These are phyloP conservation scores for Pachydiplax longipennis DNA, from an alignment of 2,888 invertebrate species.

Conservation along the genomic window DNA sequence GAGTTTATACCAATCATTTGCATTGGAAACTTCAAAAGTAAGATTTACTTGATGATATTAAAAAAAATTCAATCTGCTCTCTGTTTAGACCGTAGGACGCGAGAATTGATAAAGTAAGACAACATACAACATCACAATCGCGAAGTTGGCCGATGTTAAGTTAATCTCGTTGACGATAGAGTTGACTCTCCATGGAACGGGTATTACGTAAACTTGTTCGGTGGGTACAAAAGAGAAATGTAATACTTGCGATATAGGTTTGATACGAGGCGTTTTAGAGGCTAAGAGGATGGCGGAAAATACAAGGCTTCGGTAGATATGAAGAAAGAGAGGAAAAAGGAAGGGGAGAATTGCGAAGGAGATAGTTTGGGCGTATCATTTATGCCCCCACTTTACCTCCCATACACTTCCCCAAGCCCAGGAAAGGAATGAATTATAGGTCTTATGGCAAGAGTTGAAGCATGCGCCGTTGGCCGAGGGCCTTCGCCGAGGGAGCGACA, in stretches of 20 bases:
- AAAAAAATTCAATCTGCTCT: too few relatives aligned
- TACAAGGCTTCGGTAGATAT: not conserved
- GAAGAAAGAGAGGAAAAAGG: not conserved
- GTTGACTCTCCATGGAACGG: too few relatives aligned
- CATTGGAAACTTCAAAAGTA: too few relatives aligned
- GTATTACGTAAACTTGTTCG: too few relatives aligned
- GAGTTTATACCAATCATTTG: too few relatives aligned
- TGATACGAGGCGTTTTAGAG: not conserved
- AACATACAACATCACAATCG: too few relatives aligned
- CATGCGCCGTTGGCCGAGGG: conserved; percentile 30
- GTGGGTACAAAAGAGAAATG: not conserved
- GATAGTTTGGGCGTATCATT: conserved; percentile 25
- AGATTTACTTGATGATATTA: too few relatives aligned
- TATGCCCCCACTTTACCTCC: conserved; percentile 23
- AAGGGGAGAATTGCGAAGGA: not conserved
- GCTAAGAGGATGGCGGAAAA: not conserved
- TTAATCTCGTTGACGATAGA: too few relatives aligned
- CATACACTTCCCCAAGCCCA: not conserved
- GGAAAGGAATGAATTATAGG: conserved; percentile 28
- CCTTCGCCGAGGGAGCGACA: conserved; percentile 7
- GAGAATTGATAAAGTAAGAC: too few relatives aligned
- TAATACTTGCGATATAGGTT: not conserved
- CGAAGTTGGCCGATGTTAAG: too few relatives aligned
- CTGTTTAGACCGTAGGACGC: too few relatives aligned
- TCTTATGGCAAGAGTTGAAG: conserved; percentile 31